phyloP scores from a whole-genome alignment of 2,113 vertebrate genomes.

The Perca fluviatilis region DNA sequence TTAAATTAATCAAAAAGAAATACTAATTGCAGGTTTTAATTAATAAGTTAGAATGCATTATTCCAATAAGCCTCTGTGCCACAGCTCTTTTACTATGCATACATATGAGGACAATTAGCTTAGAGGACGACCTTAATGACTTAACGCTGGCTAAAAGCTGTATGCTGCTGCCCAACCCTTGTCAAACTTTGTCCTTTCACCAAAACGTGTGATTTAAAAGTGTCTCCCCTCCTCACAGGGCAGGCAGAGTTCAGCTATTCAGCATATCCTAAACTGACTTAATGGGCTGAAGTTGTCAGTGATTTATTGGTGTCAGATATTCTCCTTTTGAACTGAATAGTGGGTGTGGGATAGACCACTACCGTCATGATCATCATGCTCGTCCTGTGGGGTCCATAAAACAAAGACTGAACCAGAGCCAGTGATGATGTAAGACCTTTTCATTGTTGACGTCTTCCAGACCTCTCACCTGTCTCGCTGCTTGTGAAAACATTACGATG shows the following conservation, averaged over 20 bases:
- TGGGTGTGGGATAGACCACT: conserved; percentile 24
- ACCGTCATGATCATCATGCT: background rate
- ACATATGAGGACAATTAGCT: conserved; percentile 13
- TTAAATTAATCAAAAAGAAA: conserved; percentile 8
- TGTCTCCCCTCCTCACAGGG: conserved; percentile 36
- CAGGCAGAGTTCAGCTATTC: conserved; percentile 61
- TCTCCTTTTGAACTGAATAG: conserved; percentile 21
- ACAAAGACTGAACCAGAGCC: conserved; percentile 29
- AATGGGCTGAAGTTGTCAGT: conserved; percentile 25
- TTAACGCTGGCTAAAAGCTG: conserved; percentile 13
- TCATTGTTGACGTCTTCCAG: conserved; percentile 53
- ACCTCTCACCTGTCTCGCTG: conserved; percentile 46
- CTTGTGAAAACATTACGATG: conserved; percentile 39
- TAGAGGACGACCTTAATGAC: conserved; percentile 16
- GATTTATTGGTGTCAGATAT: conserved; percentile 54
- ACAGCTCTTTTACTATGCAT: background rate
- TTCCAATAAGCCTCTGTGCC: background rate
- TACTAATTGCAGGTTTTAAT: background rate
- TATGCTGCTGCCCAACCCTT: background rate
- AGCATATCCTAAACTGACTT: conserved; percentile 25
- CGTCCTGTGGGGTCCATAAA: conserved; percentile 46
- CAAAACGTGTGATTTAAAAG: conserved; percentile 46
- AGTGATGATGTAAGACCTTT: conserved; percentile 29
- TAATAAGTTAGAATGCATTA: background rate
- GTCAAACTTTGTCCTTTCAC: conserved; percentile 50